These are phyloP conservation scores for Drosophila orena DNA, from an alignment of 1,140 invertebrate species.

Conservation along the genomic window DNA sequence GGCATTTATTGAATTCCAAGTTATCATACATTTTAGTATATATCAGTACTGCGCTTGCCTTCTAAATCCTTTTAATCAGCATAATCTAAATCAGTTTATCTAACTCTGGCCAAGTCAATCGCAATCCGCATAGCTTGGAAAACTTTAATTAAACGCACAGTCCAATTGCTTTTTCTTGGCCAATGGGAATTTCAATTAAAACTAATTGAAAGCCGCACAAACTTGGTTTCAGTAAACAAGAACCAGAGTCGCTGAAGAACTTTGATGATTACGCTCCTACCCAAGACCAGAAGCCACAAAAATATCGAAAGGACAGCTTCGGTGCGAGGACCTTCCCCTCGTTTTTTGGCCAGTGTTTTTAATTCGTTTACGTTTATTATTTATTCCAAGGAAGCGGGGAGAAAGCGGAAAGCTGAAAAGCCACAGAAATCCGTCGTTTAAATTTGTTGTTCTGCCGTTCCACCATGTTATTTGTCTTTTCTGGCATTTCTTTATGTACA, in stretches of 20 bases:
- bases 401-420: slow-evolving; percentile 29
- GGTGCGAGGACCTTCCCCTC: slow-evolving; percentile 6
- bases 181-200: slow-evolving; percentile 76
- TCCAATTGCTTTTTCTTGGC: slow-evolving; percentile 40
- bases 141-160: slow-evolving; percentile 69
- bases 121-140: slow-evolving; percentile 12
- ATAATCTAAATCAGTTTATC: slow-evolving; percentile 13
- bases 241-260: slow-evolving; percentile 46
- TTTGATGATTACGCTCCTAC: slow-evolving; percentile 32
- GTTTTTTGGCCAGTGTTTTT: slow-evolving; percentile 61
- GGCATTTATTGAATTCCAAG: not conserved
- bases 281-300: slow-evolving; percentile 3
- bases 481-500: slow-evolving; percentile 72
- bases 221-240: slow-evolving; percentile 70
- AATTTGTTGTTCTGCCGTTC: slow-evolving; percentile 41
- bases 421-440: slow-evolving; percentile 51
- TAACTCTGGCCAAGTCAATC: slow-evolving; percentile 11
- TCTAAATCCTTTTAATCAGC: not conserved
- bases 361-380: slow-evolving; percentile 83
- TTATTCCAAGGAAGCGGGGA: slow-evolving; percentile 59
- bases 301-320: slow-evolving; percentile 41
- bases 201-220: slow-evolving; percentile 79
- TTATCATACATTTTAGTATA: not conserved
- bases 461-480: slow-evolving; percentile 67
- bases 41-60: not conserved